Percentiles rank a stretch among this genome's conserved stretches.
Conservation (phyloP, 2,797 vertebrate genomes). For the Hippopotamyrus pictus region DNA sequence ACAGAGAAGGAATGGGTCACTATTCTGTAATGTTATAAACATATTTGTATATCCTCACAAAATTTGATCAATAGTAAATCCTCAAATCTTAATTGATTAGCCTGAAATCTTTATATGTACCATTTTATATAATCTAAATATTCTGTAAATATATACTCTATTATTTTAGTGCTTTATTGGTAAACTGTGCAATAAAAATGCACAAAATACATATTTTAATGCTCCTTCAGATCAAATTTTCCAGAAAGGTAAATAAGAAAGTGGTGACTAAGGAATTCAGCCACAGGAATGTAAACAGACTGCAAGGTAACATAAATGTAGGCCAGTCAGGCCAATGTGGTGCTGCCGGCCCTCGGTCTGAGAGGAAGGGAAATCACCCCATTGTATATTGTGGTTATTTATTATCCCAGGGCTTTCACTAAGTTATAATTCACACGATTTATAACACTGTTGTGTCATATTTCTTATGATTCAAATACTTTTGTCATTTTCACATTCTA, state of each 20-base stretch:
- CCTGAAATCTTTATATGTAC: neutral
- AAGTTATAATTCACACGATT: neutral
- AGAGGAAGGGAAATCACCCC: neutral
- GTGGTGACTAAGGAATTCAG: neutral
- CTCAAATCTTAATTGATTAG: neutral
- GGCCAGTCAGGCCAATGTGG: neutral
- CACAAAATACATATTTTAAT: neutral
- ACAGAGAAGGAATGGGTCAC: neutral
- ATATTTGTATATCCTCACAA: neutral
- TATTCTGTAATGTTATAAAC: neutral
- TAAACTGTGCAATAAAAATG: neutral
- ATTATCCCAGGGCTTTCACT: neutral
- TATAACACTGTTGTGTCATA: neutral
- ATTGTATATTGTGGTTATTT: neutral
- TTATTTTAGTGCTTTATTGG: neutral
- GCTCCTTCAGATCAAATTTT: neutral
- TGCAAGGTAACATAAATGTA: neutral
- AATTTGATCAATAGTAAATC: neutral
- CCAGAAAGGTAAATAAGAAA: neutral
- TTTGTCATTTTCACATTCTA: neutral
- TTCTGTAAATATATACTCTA: neutral
- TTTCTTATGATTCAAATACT: neutral
- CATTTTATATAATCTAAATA: neutral
- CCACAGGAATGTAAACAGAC: neutral
- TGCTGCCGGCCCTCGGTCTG: neutral